Evolutionary conservation across 2,113 vertebrate species (phyloP).

Genomic region (Chelonoidis abingdonii): DNA sequence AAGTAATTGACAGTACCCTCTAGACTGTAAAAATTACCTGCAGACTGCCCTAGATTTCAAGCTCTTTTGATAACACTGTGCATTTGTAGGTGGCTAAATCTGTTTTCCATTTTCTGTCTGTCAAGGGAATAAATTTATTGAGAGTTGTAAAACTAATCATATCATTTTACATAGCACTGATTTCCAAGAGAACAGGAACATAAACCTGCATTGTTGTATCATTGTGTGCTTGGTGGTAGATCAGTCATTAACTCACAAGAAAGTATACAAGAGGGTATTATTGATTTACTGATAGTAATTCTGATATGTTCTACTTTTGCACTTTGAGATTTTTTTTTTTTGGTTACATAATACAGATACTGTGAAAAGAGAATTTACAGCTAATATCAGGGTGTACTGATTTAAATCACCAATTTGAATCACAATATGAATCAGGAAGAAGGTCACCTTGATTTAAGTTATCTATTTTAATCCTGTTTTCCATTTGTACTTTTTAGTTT

Average conservation of each 20-base stretch:
- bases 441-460: too few species aligned
- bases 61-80: not conserved
- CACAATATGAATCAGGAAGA: not conserved
- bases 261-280: slow-evolving; percentile 5
- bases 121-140: slow-evolving; percentile 7
- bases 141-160: slow-evolving; percentile 11
- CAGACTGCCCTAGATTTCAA: not conserved
- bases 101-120: not conserved
- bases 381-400: not conserved
- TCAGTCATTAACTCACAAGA: slow-evolving; percentile 25
- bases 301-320: slow-evolving; percentile 20
- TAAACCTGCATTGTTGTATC: slow-evolving; percentile 9
- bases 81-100: not conserved
- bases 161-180: slow-evolving; percentile 25
- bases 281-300: slow-evolving; percentile 24
- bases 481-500: not conserved
- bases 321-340: slow-evolving; percentile 10
- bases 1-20: not conserved
- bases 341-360: not conserved
- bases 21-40: not conserved
- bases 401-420: not conserved
- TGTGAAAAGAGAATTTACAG: slow-evolving; percentile 1
- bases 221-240: not conserved
- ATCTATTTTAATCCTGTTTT: not conserved
- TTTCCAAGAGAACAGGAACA: slow-evolving; percentile 27